Evolutionary conservation across 2,888 invertebrate species (phyloP), one percentile per base, ranked within the genome.

Genomic region (Nasonia oneida): DNA sequence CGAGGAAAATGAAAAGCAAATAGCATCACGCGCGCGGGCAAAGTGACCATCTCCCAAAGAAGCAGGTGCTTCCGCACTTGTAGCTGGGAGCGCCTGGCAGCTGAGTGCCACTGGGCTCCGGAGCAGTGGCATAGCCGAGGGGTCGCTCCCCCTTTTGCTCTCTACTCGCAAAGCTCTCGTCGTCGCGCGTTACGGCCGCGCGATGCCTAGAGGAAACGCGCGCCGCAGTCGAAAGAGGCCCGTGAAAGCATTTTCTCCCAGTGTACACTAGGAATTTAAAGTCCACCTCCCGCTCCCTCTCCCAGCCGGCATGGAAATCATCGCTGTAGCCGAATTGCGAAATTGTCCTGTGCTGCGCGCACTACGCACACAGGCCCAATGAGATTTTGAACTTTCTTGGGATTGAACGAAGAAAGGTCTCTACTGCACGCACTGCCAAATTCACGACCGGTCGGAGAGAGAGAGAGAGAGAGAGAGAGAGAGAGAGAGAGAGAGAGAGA

Each of bases 1-100:
- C 73, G 53, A 53, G 50, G 67, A 57, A 78, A 86, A 81, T 74
- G 79, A 79, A 84, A 84, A 79, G 86, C 73, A 85, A 87, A 79
- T 79, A 83, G 50, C 39, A 47, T 33, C n/a, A 73, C 23, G 53
- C 57, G 70, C 33, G 23, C 18, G 79, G 79, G 47, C 73, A 73
- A 79, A 84, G 67, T 79, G 78, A 84, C 84, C 79, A 84, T 74
- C 79, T 78, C n/a, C 23, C 67, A 23, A 47, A 67, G 53, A 82
- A 70, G 75, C 75, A 75, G 82, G 82, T 64, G 75, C 57, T 76
- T 75, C 75, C 50, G 75, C 75, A 75, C 82, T 82, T 75, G 29
- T 39, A 73, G 73, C 74, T 64, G 50, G 37, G 64, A 14, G 23
- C 33, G n/a, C 67, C 15, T n/a, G 50, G 37, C 3, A 23, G 64